Conservation (phyloP, 2,888 invertebrate species). For the Tridacna crocea region DNA sequence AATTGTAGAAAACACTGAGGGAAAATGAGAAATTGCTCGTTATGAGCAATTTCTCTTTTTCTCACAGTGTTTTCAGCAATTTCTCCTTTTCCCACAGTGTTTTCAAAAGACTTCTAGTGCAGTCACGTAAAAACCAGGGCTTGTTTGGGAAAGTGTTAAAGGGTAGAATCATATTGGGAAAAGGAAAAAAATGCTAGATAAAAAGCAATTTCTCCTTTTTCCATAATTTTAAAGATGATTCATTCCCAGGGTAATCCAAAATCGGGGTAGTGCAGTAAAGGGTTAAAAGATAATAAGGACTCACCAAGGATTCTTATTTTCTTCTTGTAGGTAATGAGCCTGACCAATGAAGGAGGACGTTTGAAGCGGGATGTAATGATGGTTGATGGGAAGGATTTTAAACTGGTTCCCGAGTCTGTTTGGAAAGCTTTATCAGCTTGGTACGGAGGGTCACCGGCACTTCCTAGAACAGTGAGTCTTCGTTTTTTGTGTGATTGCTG, state of each 20-base stretch:
- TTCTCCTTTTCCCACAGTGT: neutral
- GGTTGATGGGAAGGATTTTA: conserved; percentile 93
- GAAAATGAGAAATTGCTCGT: neutral
- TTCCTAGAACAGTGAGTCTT: conserved; percentile 90
- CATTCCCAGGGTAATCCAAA: neutral
- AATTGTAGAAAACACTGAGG: neutral
- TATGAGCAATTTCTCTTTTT: conserved; percentile 3
- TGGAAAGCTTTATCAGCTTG: conserved; percentile 93
- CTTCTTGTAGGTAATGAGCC: conserved; percentile 87
- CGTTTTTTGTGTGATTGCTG: neutral
- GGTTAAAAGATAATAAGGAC: too few species aligned
- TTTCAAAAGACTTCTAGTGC: conserved; percentile 4
- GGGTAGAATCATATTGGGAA: neutral
- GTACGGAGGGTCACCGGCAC: conserved; percentile 92
- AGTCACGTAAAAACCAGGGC: neutral
- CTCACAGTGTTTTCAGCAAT: too few species aligned
- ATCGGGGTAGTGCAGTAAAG: neutral
- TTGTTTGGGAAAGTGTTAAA: neutral
- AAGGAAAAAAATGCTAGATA: too few species aligned
- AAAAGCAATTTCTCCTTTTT: too few species aligned
- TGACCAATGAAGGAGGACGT: conserved; percentile 95
- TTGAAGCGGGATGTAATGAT: conserved; percentile 90
- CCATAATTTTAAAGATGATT: too few species aligned
- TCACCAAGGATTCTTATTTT: neutral
- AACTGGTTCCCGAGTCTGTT: conserved; percentile 92